Evolutionary conservation across 2,113 vertebrate species (phyloP), one percentile per base, ranked within the genome.

Genomic region (Potamarius usumacintae): DNA sequence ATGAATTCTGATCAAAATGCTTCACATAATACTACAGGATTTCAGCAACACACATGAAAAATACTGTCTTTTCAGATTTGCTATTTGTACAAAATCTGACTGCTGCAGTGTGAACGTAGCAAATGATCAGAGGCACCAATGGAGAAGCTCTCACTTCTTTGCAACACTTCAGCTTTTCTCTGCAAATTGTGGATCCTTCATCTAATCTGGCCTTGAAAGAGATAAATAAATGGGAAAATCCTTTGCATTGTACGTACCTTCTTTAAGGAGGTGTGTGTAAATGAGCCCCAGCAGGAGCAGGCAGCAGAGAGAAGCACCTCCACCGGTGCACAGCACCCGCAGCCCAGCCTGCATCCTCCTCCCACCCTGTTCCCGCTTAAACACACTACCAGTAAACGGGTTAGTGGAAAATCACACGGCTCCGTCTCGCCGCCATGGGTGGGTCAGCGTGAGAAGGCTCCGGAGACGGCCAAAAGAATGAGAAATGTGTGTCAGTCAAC

Each of bases 231-330:
- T 42, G 20, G 30, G 18, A 27, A 62, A 78, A 53, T 27, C 25
- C 57, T 65, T 15, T 77, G 63, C n/a, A 84, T 81, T 57, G 27
- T 86, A 89, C 94, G 95, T 94, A 95, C 96, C 96, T 93, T 96
- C 96, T 95, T 95, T 94, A 48, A 96, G 93, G 88, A 96, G 94
- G 89, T 96, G 96, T 84, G 95, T 95, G 92, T 96, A 96, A 89
- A 96, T 94, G 89, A 96, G 93, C 95, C 95, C 96, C 91, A 96
- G 94, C 89, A 96, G 94, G 87, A 96, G 94, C 82, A 96, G 94
- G 92, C 95, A 96, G 92, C 96, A 96, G 91, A 96, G 94, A 89
- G 95, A 94, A 91, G 96, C 95, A 90, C 95, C 96, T 93, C 94
- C 94, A 92, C 96, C 95, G 92, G 95, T 94, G 90, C 95, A 95